A percentile compares a stretch with the other conserved stretches of the same genome.
Conservation (phyloP, 64 coral and sea anemone genomes). For the Stylophora pistillata region DNA sequence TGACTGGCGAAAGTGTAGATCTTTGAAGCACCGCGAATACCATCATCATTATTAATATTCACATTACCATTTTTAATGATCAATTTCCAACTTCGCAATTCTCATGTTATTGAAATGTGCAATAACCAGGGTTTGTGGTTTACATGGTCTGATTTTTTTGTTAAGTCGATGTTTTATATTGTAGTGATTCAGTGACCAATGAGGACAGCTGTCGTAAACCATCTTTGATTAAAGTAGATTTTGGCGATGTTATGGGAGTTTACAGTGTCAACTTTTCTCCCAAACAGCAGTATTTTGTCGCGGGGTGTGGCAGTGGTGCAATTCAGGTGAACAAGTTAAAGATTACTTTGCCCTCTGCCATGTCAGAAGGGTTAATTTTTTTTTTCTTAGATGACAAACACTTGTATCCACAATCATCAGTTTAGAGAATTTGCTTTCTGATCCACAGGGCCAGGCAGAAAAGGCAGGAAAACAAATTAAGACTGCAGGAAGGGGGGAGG, state of each 20-base stretch:
- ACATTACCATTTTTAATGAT: no score
- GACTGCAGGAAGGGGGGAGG: no score
- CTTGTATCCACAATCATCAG: no score
- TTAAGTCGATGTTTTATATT: neutral
- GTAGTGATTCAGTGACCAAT: constrained; percentile 6
- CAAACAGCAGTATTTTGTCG: constrained; percentile 62
- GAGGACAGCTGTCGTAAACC: neutral
- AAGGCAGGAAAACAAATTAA: neutral
- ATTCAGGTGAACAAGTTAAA: constrained; percentile 64
- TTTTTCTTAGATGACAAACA: no score
- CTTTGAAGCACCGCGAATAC: no score
- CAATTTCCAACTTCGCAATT: no score
- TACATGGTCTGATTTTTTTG: neutral
- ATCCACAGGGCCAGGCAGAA: no score
- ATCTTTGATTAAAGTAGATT: constrained; percentile 55
- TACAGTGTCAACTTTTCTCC: constrained; percentile 80
- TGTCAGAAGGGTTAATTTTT: neutral
- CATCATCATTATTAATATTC: no score
- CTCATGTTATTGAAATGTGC: no score
- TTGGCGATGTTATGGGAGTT: constrained; percentile 88
- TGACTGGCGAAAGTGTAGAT: no score
- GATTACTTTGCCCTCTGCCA: neutral
- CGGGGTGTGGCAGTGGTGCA: constrained; percentile 90
- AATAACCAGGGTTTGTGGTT: neutral
- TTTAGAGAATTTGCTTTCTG: no score